Evolutionary conservation across 2,888 invertebrate genomes (phyloP), one percentile per base, ranked within the genome.

Genomic region (Dyspetes luteomarginatus): DNA sequence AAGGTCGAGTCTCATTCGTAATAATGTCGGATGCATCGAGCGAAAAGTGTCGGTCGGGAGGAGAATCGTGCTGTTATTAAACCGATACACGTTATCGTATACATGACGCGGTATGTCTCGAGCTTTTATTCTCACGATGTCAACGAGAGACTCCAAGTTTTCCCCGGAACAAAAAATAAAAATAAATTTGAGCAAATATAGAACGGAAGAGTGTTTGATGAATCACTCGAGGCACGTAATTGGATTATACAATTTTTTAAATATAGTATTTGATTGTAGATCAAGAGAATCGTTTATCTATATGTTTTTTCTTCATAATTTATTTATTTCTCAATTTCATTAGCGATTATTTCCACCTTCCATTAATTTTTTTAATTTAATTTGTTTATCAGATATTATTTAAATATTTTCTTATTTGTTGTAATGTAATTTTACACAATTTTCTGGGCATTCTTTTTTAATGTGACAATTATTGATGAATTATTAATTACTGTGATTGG

Each of bases 1-100:
- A 82, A 82, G 82, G 82, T 74, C 82, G 82, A 17, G 26, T 45
- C 65, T 76, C 80, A 30, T 50, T 75, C 75, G 75, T 75, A 67
- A 80, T 67, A 76, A 76, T 43, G 65, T 52, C 64, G 65, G 75
- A 65, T 50, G 71, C 50, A 28, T 60, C 22, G 19, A 22, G 22
- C 22, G 55, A 17, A 41, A 28, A 41, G 22, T 0, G 36, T 4
- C 52, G 22, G n/a, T n/a, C n/a, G 24, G 22, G 62, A 41, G 45
- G 45, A 62, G 41, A 52, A 67, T 67, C 67, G 28, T 4, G 41
- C 64, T 3, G 26, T 55, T 17, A 7, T 48, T 48, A 48, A 15
- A 5, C 4, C 48, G 48, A 3, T 0, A 17, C 17, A 5, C 19
- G 9, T 55, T 55, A 55, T 55, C 55, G 55, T 22, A 7, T 5